Evolutionary conservation across 2,888 invertebrate species (phyloP).

Genomic region (Belgica antarctica): DNA sequence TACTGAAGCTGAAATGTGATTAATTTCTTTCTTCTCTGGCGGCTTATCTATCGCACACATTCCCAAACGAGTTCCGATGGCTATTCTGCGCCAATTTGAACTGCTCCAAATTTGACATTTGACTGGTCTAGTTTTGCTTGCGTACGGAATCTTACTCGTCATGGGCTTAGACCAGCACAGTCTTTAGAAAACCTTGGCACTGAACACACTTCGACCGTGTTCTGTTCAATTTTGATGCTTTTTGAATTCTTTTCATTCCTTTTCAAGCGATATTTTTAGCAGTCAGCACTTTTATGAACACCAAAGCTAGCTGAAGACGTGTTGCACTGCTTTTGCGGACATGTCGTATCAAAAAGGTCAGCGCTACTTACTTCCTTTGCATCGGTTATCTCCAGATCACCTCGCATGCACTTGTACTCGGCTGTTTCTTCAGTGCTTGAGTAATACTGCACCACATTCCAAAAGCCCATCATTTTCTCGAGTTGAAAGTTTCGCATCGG

Average conservation of each 20-base stretch:
- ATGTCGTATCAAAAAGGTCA: not conserved
- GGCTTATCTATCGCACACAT: not conserved
- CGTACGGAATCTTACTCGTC: not conserved
- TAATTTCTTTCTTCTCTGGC: slow-evolving; percentile 10
- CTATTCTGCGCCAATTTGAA: not conserved
- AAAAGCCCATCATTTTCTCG: slow-evolving; percentile 74
- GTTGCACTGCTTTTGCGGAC: not conserved
- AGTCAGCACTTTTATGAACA: too few species aligned
- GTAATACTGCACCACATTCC: slow-evolving; percentile 86
- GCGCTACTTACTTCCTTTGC: slow-evolving; percentile 29
- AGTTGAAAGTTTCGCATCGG: slow-evolving; percentile 77
- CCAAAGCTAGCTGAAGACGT: not conserved
- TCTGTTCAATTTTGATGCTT: not conserved
- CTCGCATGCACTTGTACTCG: slow-evolving; percentile 81
- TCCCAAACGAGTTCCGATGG: not conserved
- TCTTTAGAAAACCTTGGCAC: too few species aligned
- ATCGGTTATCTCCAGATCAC: slow-evolving; percentile 51
- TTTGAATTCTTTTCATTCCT: not conserved
- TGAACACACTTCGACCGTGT: too few species aligned
- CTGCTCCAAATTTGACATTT: slow-evolving; percentile 28
- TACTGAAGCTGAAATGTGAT: not conserved
- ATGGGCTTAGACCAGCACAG: too few species aligned
- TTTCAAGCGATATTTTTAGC: not conserved
- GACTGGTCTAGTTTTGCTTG: not conserved
- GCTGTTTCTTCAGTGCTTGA: slow-evolving; percentile 84